Percentiles rank a stretch among this genome's conserved stretches.
phyloP scores from a whole-genome alignment of 2,888 invertebrate genomes.

The Drosophila demipolita region DNA sequence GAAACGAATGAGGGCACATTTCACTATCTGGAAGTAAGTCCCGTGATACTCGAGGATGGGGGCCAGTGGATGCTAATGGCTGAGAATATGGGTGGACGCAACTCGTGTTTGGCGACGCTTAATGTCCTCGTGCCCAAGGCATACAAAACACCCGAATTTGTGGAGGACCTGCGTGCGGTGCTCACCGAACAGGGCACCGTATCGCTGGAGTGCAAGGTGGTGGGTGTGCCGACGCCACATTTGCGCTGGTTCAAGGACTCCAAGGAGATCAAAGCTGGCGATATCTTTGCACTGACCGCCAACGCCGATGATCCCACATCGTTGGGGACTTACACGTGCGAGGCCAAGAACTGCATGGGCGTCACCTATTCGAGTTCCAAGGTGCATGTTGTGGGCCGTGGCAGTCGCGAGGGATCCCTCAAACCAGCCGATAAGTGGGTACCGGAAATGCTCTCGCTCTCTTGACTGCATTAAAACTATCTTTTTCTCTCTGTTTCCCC shows the following conservation, averaged over 20 bases:
- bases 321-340: constrained; percentile 94
- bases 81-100: constrained; percentile 90
- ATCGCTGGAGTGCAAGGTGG: constrained; percentile 95
- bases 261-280: constrained; percentile 94
- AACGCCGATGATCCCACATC: constrained; percentile 94
- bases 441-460: background rate
- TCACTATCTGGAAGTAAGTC: constrained; percentile 93
- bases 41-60: constrained; percentile 92
- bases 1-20: constrained; percentile 94
- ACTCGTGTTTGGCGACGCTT: constrained; percentile 91
- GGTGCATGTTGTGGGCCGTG: constrained; percentile 92
- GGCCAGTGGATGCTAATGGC: constrained; percentile 95
- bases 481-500: background rate
- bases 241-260: constrained; percentile 93
- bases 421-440: constrained; percentile 89
- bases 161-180: constrained; percentile 92
- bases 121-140: constrained; percentile 95
- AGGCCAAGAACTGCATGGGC: constrained; percentile 96
- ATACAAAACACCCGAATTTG: constrained; percentile 94
- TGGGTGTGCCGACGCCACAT: constrained; percentile 94
- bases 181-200: constrained; percentile 95
- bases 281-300: constrained; percentile 94
- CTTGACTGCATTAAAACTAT: background rate
- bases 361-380: constrained; percentile 92
- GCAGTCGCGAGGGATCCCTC: constrained; percentile 89